phyloP scores from a whole-genome alignment of 1,140 invertebrate species.

The Agrilus planipennis region DNA sequence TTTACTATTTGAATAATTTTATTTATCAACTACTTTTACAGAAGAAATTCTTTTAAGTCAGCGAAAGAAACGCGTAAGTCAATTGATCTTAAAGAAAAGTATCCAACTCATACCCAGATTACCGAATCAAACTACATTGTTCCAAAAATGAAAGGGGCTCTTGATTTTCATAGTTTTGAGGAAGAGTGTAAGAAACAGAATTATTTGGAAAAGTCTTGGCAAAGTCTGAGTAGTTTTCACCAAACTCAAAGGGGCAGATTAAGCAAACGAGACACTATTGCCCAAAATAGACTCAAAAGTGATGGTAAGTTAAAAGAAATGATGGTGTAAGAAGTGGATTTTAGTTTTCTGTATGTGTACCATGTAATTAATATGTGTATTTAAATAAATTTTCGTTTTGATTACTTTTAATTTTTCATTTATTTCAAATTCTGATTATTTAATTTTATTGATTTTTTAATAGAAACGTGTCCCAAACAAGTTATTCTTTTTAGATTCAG shows the following conservation, averaged over 20 bases:
- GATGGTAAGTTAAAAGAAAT: too few species aligned
- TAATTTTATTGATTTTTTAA: conserved; percentile 4
- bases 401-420: too few species aligned
- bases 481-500: too few species aligned
- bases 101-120: conserved; percentile 11
- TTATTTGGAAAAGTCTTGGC: conserved; percentile 25
- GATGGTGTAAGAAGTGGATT: conserved; percentile 18
- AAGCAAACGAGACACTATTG: too few species aligned
- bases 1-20: too few species aligned
- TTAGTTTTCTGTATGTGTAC: background rate
- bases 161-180: conserved; percentile 10
- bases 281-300: too few species aligned
- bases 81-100: too few species aligned
- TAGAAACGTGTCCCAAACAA: too few species aligned
- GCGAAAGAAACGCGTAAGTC: too few species aligned
- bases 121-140: conserved; percentile 17
- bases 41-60: too few species aligned
- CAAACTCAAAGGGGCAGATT: conserved; percentile 25
- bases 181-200: conserved; percentile 12
- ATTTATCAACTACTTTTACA: too few species aligned
- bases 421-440: background rate
- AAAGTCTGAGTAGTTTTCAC: conserved; percentile 22
- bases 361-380: conserved; percentile 7
- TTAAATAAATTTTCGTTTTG: conserved; percentile 5
- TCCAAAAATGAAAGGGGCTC: conserved; percentile 14